A percentile compares a stretch with the other conserved stretches of the same genome.
These are phyloP conservation scores for Sminthopsis crassicaudata DNA, from an alignment of 2,113 vertebrate species.

Conservation along the genomic window DNA sequence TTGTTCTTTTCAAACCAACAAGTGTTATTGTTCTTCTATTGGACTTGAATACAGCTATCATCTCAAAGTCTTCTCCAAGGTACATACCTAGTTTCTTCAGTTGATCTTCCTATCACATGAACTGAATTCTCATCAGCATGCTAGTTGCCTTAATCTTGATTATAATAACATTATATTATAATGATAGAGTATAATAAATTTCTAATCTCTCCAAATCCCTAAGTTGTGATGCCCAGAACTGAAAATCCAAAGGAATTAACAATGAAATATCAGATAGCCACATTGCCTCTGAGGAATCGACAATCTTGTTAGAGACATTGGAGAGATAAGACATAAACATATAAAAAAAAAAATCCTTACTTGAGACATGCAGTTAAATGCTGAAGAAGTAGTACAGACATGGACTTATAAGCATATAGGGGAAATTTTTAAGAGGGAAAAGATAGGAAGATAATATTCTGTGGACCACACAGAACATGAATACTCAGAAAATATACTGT, in stretches of 20 bases:
- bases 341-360: background rate
- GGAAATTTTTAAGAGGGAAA: background rate
- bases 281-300: background rate
- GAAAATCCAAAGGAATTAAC: background rate
- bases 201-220: background rate
- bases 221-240: background rate
- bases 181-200: background rate
- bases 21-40: background rate
- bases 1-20: background rate
- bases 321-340: background rate
- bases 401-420: fast-evolving
- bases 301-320: background rate
- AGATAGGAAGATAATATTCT: fast-evolving
- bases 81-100: background rate
- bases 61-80: background rate
- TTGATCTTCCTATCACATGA: background rate
- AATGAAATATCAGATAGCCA: background rate
- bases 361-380: background rate
- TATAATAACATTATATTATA: background rate
- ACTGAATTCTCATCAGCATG: background rate
- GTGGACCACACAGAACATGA: fast-evolving
- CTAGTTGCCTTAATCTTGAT: background rate
- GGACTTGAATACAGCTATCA: background rate
- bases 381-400: fast-evolving
- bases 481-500: background rate